Base-by-base conservation (phyloP, 2,888 invertebrate species). In the Psylliodes chrysocephalus region DNA sequence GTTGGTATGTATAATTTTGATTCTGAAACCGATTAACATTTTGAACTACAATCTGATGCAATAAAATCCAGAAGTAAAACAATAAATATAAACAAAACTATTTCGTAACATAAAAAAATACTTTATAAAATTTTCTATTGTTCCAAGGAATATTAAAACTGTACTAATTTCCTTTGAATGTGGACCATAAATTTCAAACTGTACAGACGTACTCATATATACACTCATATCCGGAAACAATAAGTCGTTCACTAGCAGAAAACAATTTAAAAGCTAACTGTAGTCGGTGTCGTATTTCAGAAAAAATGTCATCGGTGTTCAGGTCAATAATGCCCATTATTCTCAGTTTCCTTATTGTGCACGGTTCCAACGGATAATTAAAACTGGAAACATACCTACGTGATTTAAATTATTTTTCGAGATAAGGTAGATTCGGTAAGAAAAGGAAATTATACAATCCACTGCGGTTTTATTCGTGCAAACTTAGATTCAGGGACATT, bases 261-360 rank as follows among this genome's bases (percentile, higher is more conserved):
- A 64, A 63, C 64, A 64, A 68, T 68, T 66, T 66, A 59, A 56
- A 57, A 64, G 46, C 47, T 71, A 69, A 67, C 71, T 60, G 71
- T 71, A 67, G 18, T 52, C 18, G 68, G 71, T 69, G 53, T 71
- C 67, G 53, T 42, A 60, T 70, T 68, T 66, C 67, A 64, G 51
- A 59, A 64, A 67, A 57, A 70, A 28, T 44, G 46, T 44, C 19
- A 42, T 40, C 49, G 49, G 44, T 53, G 68, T 68, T 66, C 68
- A 56, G 63, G 57, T 65, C 65, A 65, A 47, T 67, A 55, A 56
- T 65, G 63, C 35, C 46, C 63, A 33, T 42, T 28, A 1, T 15
- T 56, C 57, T 66, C 54, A 40, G 52, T 57, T 67, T 67, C 67
- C 67, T 67, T 67, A 64, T 67, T 67, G 56, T 55, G 52, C 42